phyloP scores from a whole-genome alignment of 2,797 vertebrate genomes.

The Lycodopsis pacificus region DNA sequence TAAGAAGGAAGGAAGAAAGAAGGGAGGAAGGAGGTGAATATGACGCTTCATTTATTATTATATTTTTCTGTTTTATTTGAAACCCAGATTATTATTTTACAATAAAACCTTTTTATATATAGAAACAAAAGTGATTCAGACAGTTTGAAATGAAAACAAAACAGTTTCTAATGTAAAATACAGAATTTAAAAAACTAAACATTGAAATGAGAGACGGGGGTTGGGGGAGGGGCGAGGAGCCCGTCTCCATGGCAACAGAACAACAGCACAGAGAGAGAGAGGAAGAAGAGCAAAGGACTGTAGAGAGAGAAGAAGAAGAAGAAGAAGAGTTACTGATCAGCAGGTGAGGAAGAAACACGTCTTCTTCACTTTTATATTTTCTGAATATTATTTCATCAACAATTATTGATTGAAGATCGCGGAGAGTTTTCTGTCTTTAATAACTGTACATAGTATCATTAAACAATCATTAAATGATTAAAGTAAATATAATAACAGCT shows the following conservation, averaged over 20 bases:
- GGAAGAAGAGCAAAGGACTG: neutral
- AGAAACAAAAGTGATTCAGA: neutral
- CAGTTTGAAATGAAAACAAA: neutral
- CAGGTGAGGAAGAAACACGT: neutral
- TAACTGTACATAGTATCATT: no score
- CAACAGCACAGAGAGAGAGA: conserved; percentile 14
- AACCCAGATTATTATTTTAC: neutral
- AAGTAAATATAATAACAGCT: no score
- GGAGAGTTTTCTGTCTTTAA: no score
- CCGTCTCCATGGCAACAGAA: conserved; percentile 33
- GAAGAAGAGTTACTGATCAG: neutral
- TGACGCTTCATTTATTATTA: no score
- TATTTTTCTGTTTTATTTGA: neutral
- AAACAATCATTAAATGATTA: no score
- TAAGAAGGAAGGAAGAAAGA: neutral
- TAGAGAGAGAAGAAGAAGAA: neutral
- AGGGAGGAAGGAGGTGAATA: neutral
- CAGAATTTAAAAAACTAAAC: neutral
- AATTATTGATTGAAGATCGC: no score
- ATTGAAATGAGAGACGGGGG: neutral
- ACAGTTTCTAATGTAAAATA: neutral
- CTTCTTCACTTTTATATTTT: neutral
- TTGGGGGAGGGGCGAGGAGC: neutral
- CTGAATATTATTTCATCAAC: neutral
- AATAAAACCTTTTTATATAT: neutral